Percentiles rank a stretch among this genome's conserved stretches.
Evolutionary conservation across 2,797 vertebrate genomes (phyloP).

Genomic region (Dromococcyx pavoninus): DNA sequence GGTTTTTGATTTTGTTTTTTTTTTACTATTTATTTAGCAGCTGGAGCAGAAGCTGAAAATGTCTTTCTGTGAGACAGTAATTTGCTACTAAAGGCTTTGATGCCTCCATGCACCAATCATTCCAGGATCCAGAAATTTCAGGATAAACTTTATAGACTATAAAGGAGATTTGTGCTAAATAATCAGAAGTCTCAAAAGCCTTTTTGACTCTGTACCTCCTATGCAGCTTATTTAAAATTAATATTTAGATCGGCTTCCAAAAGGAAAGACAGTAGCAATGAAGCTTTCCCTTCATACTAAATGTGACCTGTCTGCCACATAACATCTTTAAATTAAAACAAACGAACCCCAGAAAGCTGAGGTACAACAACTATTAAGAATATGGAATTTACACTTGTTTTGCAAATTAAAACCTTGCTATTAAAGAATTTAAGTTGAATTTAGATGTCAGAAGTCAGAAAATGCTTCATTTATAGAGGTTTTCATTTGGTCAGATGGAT

Average conservation of each 20-base stretch:
- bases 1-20: constrained; percentile 47
- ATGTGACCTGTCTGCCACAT: not conserved
- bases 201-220: not conserved
- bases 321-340: not conserved
- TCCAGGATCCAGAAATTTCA: constrained; percentile 77
- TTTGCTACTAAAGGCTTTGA: constrained; percentile 83
- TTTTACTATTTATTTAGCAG: constrained; percentile 73
- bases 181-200: constrained; percentile 40
- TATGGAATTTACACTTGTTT: constrained; percentile 18
- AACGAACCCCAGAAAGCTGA: not conserved
- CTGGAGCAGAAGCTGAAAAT: constrained; percentile 84
- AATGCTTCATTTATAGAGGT: constrained; percentile 4
- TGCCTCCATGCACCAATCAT: constrained; percentile 81
- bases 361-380: not conserved
- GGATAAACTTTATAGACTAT: constrained; percentile 12
- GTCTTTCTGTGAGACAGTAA: constrained; percentile 85
- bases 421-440: not conserved
- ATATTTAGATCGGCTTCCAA: constrained; percentile 53
- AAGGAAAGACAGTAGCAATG: constrained; percentile 34
- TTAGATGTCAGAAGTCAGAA: not conserved
- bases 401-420: constrained; percentile 30
- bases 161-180: constrained; percentile 19
- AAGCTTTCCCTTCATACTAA: constrained; percentile 26
- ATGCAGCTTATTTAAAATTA: constrained; percentile 23
- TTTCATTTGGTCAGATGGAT: constrained; percentile 45